These are phyloP conservation scores for Ips typographus DNA, from an alignment of 1,140 invertebrate species.

Conservation along the genomic window DNA sequence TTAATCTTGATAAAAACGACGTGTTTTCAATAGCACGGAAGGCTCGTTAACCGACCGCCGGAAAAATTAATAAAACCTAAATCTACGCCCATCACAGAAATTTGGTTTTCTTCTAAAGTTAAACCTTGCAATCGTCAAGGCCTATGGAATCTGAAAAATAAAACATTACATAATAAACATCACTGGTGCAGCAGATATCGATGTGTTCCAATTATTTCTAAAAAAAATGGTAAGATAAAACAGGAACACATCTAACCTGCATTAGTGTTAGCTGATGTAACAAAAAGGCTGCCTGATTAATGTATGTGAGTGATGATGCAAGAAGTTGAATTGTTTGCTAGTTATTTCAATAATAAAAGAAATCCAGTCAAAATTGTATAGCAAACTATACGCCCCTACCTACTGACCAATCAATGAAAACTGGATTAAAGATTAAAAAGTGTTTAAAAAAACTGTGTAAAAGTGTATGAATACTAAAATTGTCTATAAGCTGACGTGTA, in stretches of 20 bases:
- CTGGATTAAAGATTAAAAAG: neutral
- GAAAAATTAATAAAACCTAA: constrained; percentile 48
- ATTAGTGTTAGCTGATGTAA: no score
- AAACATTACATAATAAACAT: neutral
- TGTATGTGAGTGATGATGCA: no score
- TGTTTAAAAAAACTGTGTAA: neutral
- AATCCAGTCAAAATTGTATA: no score
- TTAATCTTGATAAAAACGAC: constrained; percentile 26
- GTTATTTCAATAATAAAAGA: no score
- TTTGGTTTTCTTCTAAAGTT: constrained; percentile 56
- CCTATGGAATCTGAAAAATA: constrained; percentile 67
- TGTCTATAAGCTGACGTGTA: constrained; percentile 30
- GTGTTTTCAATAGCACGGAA: constrained; percentile 20
- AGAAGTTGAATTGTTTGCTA: no score
- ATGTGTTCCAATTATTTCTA: no score
- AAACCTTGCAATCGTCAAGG: constrained; percentile 74
- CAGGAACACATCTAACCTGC: no score
- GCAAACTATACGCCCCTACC: no score
- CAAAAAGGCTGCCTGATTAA: no score
- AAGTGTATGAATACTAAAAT: constrained; percentile 22
- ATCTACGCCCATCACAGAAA: constrained; percentile 53
- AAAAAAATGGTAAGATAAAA: no score
- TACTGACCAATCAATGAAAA: no score
- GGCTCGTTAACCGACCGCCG: constrained; percentile 44
- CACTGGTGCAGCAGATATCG: no score